Conservation (phyloP, 2,113 vertebrate genomes). For the Anarhynchus alexandrinus region DNA sequence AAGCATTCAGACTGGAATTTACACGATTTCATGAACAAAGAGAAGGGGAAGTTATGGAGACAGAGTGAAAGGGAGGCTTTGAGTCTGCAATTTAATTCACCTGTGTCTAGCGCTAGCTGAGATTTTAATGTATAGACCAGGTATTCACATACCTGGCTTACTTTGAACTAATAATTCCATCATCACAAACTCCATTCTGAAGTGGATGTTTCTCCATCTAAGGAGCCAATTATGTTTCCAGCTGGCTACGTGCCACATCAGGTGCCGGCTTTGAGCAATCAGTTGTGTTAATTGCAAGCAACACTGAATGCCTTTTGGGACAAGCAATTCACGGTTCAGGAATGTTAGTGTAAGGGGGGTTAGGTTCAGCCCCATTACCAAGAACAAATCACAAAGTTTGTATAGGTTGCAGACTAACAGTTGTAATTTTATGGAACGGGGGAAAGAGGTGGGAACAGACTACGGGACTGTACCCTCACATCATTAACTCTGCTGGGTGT, state of each 20-base stretch:
- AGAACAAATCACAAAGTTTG: conserved; percentile 3
- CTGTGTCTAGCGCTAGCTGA: neutral
- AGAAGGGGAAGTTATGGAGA: conserved; percentile 35
- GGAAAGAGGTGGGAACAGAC: neutral
- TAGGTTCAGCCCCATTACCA: conserved; percentile 41
- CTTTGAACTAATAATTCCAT: conserved; percentile 22
- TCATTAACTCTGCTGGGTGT: neutral
- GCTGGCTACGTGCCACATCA: conserved; percentile 29
- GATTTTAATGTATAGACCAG: conserved; percentile 41
- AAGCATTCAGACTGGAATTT: conserved; percentile 34
- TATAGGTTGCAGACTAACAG: neutral
- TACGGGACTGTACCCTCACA: neutral
- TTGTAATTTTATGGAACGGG: neutral
- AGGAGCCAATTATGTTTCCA: conserved; percentile 53
- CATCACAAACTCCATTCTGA: neutral
- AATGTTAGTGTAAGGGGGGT: conserved; percentile 23
- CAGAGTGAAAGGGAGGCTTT: conserved; percentile 17
- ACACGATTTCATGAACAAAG: conserved; percentile 22
- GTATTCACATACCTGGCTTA: conserved; percentile 44
- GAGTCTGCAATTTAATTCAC: conserved; percentile 1
- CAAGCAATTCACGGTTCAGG: conserved; percentile 49
- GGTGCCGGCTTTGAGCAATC: conserved; percentile 56
- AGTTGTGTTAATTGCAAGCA: conserved; percentile 61
- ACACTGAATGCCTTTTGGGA: conserved; percentile 51
- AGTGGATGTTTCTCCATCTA: conserved; percentile 16